These are phyloP conservation scores for Sebastolobus alascanus DNA, from an alignment of 2,797 vertebrate genomes.

Conservation along the genomic window DNA sequence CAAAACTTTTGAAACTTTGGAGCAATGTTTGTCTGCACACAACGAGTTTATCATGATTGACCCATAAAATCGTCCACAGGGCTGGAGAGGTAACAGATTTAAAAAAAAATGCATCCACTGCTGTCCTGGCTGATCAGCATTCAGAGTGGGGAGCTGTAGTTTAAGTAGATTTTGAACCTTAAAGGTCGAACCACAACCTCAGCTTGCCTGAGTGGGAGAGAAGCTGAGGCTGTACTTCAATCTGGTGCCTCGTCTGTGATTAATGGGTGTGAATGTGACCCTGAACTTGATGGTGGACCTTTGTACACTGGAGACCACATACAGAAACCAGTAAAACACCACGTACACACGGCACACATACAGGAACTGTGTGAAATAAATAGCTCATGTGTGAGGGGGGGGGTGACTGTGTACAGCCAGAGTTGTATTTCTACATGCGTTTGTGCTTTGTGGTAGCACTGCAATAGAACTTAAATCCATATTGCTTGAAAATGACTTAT, in stretches of 20 bases:
- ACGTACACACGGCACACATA: constrained; percentile 23
- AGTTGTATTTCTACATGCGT: constrained; percentile 1
- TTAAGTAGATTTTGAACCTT: constrained; percentile 14
- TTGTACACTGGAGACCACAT: constrained; percentile 34
- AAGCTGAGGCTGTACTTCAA: constrained; percentile 31
- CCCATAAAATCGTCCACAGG: neutral
- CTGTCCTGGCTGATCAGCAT: constrained; percentile 6
- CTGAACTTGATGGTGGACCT: constrained; percentile 65
- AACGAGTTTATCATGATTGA: neutral
- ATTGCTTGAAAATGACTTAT: neutral
- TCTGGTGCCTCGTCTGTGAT: constrained; percentile 52
- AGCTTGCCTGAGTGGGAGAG: constrained; percentile 11
- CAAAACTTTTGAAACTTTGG: neutral
- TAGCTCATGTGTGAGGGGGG: constrained; percentile 38
- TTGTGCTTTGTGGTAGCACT: constrained; percentile 2
- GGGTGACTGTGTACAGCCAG: constrained; percentile 24
- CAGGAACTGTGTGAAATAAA: constrained; percentile 40
- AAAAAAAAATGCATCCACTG: neutral
- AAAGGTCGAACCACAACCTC: constrained; percentile 9
- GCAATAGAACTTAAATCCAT: neutral
- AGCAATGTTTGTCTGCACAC: neutral
- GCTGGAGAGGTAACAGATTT: neutral
- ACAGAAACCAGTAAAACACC: constrained; percentile 47
- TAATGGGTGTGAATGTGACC: constrained; percentile 65
- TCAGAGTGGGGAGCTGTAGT: neutral